Evolutionary conservation across 2,113 vertebrate genomes (phyloP).

Genomic region (Athene cunicularia): DNA sequence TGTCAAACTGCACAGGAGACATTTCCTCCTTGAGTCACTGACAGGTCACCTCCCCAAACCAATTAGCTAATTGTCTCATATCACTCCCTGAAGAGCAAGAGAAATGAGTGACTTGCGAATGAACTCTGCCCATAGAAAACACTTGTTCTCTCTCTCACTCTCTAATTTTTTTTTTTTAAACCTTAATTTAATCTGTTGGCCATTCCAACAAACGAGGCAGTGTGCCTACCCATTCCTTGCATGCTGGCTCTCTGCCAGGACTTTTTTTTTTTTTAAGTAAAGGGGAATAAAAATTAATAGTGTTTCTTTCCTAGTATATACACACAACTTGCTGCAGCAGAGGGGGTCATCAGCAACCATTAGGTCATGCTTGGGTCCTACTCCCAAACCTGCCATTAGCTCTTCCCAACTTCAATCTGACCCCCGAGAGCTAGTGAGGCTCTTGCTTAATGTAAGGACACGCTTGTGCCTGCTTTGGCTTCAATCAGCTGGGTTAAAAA

Average conservation of each 20-base stretch:
- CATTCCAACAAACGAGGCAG: slow-evolving; percentile 45
- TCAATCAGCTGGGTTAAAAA: not conserved
- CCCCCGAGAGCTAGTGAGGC: not conserved
- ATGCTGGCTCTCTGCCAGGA: not conserved
- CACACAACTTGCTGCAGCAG: not conserved
- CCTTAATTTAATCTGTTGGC: slow-evolving; percentile 60
- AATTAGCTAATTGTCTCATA: slow-evolving; percentile 82
- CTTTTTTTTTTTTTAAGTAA: not conserved
- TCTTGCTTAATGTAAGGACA: not conserved
- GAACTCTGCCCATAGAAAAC: slow-evolving; percentile 64
- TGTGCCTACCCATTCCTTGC: slow-evolving; percentile 8
- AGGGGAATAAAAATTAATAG: not conserved
- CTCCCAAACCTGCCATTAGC: not conserved
- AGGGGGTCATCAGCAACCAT: not conserved
- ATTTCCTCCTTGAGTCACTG: slow-evolving; percentile 56
- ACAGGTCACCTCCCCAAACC: slow-evolving; percentile 74
- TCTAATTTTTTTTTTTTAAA: slow-evolving; percentile 43
- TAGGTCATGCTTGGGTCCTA: not conserved
- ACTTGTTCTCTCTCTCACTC: slow-evolving; percentile 23
- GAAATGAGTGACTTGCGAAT: slow-evolving; percentile 65
- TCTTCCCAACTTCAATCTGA: not conserved
- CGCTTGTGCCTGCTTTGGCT: not conserved
- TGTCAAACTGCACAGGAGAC: slow-evolving; percentile 62
- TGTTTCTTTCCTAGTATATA: not conserved
- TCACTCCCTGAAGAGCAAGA: slow-evolving; percentile 68